These are phyloP conservation scores for Heliconius melpomene DNA, from an alignment of 1,140 invertebrate genomes.

Conservation along the genomic window DNA sequence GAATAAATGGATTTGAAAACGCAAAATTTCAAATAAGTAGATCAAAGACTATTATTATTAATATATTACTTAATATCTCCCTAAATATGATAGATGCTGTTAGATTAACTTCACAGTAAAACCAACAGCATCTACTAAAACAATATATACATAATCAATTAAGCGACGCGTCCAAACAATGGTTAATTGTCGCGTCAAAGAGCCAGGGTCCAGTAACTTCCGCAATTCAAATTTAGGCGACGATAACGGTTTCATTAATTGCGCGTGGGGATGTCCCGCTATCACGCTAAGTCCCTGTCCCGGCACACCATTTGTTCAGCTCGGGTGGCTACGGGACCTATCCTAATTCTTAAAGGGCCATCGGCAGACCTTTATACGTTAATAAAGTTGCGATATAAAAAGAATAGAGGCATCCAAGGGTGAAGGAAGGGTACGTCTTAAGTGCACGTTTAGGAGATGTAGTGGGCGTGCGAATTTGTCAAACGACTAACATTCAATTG, in stretches of 20 bases:
- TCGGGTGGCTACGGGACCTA: slow-evolving; percentile 68
- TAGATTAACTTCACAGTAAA: neutral
- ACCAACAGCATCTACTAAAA: neutral
- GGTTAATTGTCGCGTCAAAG: slow-evolving; percentile 11
- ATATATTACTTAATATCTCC: no score
- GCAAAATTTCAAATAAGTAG: no score
- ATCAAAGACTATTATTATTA: no score
- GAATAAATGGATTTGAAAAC: no score
- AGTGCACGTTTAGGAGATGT: slow-evolving; percentile 78
- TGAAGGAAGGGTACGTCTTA: slow-evolving; percentile 76
- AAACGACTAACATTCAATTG: slow-evolving; percentile 68
- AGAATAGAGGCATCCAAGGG: slow-evolving; percentile 77
- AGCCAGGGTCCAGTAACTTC: slow-evolving; percentile 21
- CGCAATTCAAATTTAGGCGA: slow-evolving; percentile 64
- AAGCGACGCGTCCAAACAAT: slow-evolving; percentile 5
- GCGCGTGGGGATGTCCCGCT: slow-evolving; percentile 52
- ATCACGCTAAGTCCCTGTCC: slow-evolving; percentile 48
- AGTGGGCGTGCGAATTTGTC: slow-evolving; percentile 79
- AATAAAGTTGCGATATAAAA: slow-evolving; percentile 81
- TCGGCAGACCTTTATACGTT: slow-evolving; percentile 80
- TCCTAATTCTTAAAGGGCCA: slow-evolving; percentile 80
- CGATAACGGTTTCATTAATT: slow-evolving; percentile 67
- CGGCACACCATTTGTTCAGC: slow-evolving; percentile 75
- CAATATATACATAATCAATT: slow-evolving; percentile 7
- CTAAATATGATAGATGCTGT: neutral